Percentiles rank a stretch among this genome's conserved stretches.
These are phyloP conservation scores for Azorinus chamasolen DNA, from an alignment of 2,888 invertebrate genomes.

Conservation along the genomic window DNA sequence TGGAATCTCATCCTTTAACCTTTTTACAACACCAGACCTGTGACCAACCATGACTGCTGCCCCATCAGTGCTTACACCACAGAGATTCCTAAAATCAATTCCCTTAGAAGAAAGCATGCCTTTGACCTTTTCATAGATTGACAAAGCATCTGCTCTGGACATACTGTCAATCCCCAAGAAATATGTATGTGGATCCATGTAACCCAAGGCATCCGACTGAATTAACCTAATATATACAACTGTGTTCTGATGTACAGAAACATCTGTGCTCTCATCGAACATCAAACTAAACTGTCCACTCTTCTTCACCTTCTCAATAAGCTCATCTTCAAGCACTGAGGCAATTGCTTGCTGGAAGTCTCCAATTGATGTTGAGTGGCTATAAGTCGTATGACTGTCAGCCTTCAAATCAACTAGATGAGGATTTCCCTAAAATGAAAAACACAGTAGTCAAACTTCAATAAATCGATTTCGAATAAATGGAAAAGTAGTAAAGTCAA, in stretches of 20 bases:
- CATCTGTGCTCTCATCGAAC: conserved; percentile 38
- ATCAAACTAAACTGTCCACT: conserved; percentile 21
- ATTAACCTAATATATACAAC: conserved; percentile 32
- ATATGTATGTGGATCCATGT: conserved; percentile 26
- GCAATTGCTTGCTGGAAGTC: conserved; percentile 18
- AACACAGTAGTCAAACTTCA: too few relatives aligned
- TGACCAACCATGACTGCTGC: too few relatives aligned
- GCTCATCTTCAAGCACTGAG: neutral
- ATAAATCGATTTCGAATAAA: too few relatives aligned
- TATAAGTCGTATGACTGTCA: conserved; percentile 15
- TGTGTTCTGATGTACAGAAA: conserved; percentile 39
- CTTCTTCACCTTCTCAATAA: neutral
- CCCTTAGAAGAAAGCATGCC: conserved; percentile 21
- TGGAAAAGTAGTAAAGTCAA: too few relatives aligned
- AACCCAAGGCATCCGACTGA: conserved; percentile 17
- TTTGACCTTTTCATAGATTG: conserved; percentile 25
- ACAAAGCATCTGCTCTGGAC: conserved; percentile 33
- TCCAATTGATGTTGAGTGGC: neutral
- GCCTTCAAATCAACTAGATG: conserved; percentile 13
- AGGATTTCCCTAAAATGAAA: conserved; percentile 13
- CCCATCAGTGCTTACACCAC: conserved; percentile 53
- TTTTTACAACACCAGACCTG: too few relatives aligned
- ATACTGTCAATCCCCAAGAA: conserved; percentile 40
- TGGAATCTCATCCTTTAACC: conserved; percentile 37
- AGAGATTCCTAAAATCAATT: conserved; percentile 22